A percentile compares a stretch with the other conserved stretches of the same genome.
These are phyloP conservation scores for Brachionichthys hirsutus DNA, from an alignment of 2,113 vertebrate species.

Conservation along the genomic window DNA sequence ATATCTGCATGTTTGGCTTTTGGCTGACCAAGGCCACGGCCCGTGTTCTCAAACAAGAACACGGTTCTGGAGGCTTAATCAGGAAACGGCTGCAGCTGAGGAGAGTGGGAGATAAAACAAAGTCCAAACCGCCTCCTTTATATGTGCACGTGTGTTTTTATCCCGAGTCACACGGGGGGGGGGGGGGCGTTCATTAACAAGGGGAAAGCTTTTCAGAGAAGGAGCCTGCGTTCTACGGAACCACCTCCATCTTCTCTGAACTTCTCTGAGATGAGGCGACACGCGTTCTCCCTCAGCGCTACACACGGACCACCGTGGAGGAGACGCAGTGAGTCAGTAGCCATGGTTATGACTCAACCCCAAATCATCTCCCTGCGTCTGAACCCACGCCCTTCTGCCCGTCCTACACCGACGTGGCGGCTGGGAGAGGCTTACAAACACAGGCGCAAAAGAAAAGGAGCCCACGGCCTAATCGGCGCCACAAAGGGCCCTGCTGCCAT, in stretches of 20 bases:
- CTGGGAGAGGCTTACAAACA: slow-evolving; percentile 21
- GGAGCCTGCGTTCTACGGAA: too few species aligned
- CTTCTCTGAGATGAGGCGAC: neutral
- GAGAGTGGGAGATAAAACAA: neutral
- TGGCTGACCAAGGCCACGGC: slow-evolving; percentile 7
- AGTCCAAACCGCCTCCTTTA: too few species aligned
- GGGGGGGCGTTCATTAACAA: too few species aligned
- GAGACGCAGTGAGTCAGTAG: slow-evolving; percentile 9
- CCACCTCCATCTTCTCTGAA: too few species aligned
- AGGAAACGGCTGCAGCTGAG: neutral
- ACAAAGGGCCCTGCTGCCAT: neutral
- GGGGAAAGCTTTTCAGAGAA: too few species aligned
- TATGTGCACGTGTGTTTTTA: too few species aligned
- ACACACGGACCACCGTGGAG: slow-evolving; percentile 34
- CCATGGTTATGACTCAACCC: slow-evolving; percentile 34
- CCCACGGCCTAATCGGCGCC: slow-evolving; percentile 20
- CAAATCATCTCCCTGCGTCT: slow-evolving; percentile 5
- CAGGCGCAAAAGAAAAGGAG: neutral
- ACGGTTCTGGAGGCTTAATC: neutral
- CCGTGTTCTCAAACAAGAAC: slow-evolving; percentile 12
- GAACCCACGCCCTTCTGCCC: slow-evolving; percentile 6
- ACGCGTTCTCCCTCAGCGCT: neutral
- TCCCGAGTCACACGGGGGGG: too few species aligned
- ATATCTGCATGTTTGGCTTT: slow-evolving; percentile 27
- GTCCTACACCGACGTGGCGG: slow-evolving; percentile 1